phyloP scores from a whole-genome alignment of 2,113 vertebrate genomes.

The Toxotes jaculatrix region DNA sequence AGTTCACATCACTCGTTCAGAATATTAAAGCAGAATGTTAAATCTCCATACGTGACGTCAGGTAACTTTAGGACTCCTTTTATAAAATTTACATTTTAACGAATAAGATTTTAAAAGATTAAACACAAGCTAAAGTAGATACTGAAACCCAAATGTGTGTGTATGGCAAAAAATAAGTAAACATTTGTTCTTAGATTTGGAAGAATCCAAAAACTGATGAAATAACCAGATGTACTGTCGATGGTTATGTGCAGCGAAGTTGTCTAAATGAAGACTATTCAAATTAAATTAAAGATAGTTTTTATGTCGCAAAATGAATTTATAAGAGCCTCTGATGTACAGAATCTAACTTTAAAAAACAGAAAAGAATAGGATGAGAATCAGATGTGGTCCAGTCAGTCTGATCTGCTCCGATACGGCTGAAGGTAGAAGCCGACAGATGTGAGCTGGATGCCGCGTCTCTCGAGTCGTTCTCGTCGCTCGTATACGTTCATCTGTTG shows the following conservation, averaged over 20 bases:
- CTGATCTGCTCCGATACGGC: slow-evolving; percentile 7
- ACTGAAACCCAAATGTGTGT: background rate
- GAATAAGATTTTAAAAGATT: background rate
- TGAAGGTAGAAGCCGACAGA: slow-evolving; percentile 63
- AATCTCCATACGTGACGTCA: too few relatives aligned
- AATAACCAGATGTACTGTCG: too few relatives aligned
- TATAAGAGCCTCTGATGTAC: background rate
- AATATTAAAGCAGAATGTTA: background rate
- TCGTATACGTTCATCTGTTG: slow-evolving; percentile 77
- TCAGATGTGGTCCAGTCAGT: slow-evolving; percentile 19
- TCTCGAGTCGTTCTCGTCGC: slow-evolving; percentile 59
- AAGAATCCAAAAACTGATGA: too few relatives aligned
- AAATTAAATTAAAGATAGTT: background rate
- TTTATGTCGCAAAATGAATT: background rate
- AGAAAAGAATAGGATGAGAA: background rate
- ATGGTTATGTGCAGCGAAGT: too few relatives aligned
- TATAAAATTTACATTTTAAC: background rate
- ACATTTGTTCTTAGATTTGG: background rate
- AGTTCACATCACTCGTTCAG: background rate
- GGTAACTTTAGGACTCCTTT: background rate
- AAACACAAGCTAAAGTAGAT: background rate
- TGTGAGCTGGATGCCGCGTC: slow-evolving; percentile 65
- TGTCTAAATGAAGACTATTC: background rate
- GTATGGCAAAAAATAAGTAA: background rate
- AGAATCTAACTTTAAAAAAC: background rate